Evolutionary conservation across 2,113 vertebrate species (phyloP).

Genomic region (Lethenteron camtschaticum): DNA sequence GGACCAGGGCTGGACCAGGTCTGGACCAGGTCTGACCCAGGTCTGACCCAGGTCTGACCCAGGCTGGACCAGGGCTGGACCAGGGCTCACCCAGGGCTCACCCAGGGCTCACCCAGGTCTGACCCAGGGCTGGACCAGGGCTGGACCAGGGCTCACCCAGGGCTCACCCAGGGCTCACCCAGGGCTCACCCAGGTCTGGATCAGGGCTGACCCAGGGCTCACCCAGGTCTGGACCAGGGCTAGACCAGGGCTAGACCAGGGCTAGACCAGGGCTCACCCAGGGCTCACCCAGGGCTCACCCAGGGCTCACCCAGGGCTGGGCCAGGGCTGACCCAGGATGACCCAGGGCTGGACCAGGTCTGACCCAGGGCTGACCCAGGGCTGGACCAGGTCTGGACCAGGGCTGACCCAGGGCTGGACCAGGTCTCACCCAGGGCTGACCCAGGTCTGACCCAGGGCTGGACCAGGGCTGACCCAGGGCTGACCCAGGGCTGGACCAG

Average conservation of each 20-base stretch:
- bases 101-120: conserved; percentile 13
- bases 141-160: not conserved
- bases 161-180: no score
- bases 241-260: not conserved
- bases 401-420: no score
- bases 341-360: no score
- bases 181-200: not conserved
- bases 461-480: not conserved
- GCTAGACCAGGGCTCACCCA: not conserved
- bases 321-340: no score
- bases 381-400: no score
- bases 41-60: conserved; percentile 15
- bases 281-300: no score
- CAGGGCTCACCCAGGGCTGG: no score
- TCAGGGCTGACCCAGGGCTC: not conserved
- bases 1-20: conserved; percentile 15
- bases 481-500: not conserved
- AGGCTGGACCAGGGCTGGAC: conserved; percentile 3
- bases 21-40: conserved; percentile 11
- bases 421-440: no score
- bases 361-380: no score
- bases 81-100: no score
- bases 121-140: conserved; percentile 5
- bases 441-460: no score
- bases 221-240: conserved; percentile 16